Evolutionary conservation across 1,140 invertebrate species (phyloP), one percentile per base, ranked within the genome.

Genomic region (Drosophila guanche): DNA sequence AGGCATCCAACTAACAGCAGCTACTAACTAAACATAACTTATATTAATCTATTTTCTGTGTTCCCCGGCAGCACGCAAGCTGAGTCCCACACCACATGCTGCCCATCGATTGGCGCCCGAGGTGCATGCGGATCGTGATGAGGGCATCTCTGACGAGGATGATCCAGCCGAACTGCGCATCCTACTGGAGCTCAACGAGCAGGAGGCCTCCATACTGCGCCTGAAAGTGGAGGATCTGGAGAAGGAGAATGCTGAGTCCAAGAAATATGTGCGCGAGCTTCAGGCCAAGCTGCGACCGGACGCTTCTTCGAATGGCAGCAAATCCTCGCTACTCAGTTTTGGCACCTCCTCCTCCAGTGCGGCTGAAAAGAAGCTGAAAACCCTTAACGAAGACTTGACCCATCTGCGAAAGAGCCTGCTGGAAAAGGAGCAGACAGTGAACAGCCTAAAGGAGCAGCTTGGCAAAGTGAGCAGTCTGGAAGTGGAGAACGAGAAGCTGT

Each of bases 151-250:
- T 5, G 95, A 95, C 81, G 95, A 96, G 89, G 95, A 96, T 74
- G 95, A 96, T 91, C 93, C 94, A 7, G 93, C 94, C 29, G 96
- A 97, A 83, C 88, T 97, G 45, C 94, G 95, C 76, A 92, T 98
- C 27, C 94, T 97, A 67, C 91, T 98, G 33, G 97, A 98, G 91
- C 92, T 98, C n/a, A 95, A 96, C 81, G 97, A 98, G 92, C 95
- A 96, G 92, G 97, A 98, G 93, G 94, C 96, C 46, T 93, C 94
- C 3, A 95, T 97, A 58, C 92, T 97, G 47, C 92, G 96, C 37
- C 93, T 95, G 60, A 97, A 97, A 92, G 94, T 97, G 40, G 95
- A 97, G 91, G 96, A 97, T 74, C 92, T 97, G 57, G 96, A 98
- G 92, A 94, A 94, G 68, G 95, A 97, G 81, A 96, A 95, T 85